Percentiles rank a stretch among this genome's conserved stretches.
Evolutionary conservation across 2,888 invertebrate genomes (phyloP).

Genomic region (Bellardia pandia): DNA sequence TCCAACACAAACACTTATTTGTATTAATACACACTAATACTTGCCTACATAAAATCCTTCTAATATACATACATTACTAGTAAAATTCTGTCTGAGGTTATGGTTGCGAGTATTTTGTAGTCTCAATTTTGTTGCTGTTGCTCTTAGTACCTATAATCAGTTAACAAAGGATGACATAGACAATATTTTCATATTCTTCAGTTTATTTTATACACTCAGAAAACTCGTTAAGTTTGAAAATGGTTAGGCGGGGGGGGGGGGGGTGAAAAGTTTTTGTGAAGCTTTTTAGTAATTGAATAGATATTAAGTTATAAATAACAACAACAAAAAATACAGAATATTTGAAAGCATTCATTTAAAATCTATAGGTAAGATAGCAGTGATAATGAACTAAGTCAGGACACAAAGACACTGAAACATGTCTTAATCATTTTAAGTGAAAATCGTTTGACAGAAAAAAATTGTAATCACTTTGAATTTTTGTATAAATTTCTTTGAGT

Average conservation of each 20-base stretch:
- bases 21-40: background rate
- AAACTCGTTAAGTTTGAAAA: background rate
- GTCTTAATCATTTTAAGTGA: too few relatives aligned
- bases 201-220: constrained; percentile 20
- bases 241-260: too few relatives aligned
- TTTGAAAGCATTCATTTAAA: too few relatives aligned
- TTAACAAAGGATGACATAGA: constrained; percentile 52
- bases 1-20: background rate
- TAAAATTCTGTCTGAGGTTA: constrained; percentile 69
- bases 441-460: too few relatives aligned
- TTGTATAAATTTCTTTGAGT: constrained; percentile 1
- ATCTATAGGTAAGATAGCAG: too few relatives aligned
- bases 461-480: too few relatives aligned
- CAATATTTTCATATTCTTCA: constrained; percentile 46
- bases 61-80: constrained; percentile 7
- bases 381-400: too few relatives aligned
- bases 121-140: constrained; percentile 34
- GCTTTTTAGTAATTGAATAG: too few relatives aligned
- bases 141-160: constrained; percentile 2
- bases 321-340: too few relatives aligned
- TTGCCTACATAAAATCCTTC: background rate
- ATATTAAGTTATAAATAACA: too few relatives aligned
- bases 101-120: constrained; percentile 47
- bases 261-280: too few relatives aligned
- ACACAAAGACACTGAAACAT: too few relatives aligned